Evolutionary conservation across 2,888 invertebrate species (phyloP).

Genomic region (Luperina nickerlii): DNA sequence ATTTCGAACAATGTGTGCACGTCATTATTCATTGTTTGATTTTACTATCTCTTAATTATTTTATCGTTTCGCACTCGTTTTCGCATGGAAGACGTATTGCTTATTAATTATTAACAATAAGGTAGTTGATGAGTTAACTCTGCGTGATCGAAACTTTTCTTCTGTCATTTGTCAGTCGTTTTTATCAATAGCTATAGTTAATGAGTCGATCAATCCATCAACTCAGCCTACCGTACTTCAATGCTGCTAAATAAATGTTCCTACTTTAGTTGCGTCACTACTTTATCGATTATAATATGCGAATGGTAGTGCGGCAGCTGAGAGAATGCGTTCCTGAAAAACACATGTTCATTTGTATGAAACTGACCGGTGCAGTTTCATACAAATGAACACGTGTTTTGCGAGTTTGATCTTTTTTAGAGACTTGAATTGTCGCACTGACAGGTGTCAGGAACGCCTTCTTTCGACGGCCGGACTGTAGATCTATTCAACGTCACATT

Average conservation of each 20-base stretch:
- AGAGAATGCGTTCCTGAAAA: not conserved
- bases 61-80: conserved; percentile 31
- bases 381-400: not conserved
- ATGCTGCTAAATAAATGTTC: not conserved
- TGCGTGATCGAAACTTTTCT: conserved; percentile 28
- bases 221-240: not conserved
- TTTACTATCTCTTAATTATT: conserved; percentile 60
- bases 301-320: not conserved
- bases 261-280: not conserved
- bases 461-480: not conserved
- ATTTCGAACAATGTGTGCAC: conserved; percentile 52
- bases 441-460: not conserved
- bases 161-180: not conserved
- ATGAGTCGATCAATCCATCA: conserved; percentile 12
- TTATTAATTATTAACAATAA: conserved; percentile 32
- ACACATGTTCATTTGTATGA: too few species aligned
- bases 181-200: not conserved
- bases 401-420: not conserved
- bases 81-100: conserved; percentile 34
- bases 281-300: not conserved
- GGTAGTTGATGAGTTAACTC: conserved; percentile 2
- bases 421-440: not conserved
- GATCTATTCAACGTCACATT: not conserved
- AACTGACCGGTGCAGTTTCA: not conserved
- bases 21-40: conserved; percentile 48